Evolutionary conservation across 2,797 vertebrate species (phyloP).

Genomic region (Ptychadena robeensis): DNA sequence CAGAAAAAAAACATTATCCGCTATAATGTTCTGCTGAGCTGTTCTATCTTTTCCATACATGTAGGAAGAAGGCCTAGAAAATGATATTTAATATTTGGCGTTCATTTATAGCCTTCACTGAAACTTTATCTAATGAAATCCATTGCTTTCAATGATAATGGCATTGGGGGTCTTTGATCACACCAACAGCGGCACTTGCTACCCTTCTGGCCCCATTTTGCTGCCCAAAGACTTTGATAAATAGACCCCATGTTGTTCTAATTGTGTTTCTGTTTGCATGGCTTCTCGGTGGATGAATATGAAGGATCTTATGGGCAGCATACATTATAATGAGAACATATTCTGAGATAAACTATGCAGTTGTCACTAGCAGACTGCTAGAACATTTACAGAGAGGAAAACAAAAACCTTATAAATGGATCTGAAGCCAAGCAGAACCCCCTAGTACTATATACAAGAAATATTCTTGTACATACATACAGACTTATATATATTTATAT

Average conservation of each 20-base stretch:
- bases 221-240: conserved; percentile 47
- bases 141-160: conserved; percentile 40
- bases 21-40: neutral
- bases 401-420: neutral
- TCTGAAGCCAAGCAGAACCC: neutral
- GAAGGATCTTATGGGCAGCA: neutral
- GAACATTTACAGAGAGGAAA: neutral
- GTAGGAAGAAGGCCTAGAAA: neutral
- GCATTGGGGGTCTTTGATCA: conserved; percentile 45
- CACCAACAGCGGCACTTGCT: conserved; percentile 20
- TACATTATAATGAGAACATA: conserved; percentile 26
- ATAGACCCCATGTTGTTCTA: conserved; percentile 28
- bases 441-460: neutral
- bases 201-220: conserved; percentile 28
- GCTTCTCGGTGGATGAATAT: conserved; percentile 31
- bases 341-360: neutral
- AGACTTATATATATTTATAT: neutral
- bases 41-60: neutral
- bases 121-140: conserved; percentile 36
- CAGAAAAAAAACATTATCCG: conserved; percentile 8
- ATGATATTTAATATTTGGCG: conserved; percentile 9
- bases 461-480: neutral
- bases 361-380: neutral
- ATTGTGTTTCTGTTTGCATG: conserved; percentile 35
- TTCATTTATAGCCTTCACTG: conserved; percentile 2